Evolutionary conservation across 1,140 invertebrate genomes (phyloP).

Genomic region (Drosophila takahashii): DNA sequence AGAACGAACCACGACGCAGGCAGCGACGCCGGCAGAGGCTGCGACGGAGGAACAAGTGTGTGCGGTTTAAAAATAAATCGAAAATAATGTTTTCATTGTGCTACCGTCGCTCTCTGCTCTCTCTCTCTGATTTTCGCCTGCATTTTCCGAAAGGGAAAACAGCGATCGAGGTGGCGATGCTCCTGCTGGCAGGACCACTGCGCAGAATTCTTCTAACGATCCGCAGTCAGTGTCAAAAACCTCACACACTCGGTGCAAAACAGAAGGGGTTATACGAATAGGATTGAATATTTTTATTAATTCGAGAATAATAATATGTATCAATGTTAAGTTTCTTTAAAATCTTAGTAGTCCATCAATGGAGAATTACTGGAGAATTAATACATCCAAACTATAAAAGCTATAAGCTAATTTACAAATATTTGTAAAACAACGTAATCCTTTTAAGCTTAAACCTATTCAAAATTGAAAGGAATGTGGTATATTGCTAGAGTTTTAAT

Average conservation of each 20-base stretch:
- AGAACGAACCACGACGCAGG: constrained; percentile 22
- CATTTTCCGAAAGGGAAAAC: constrained; percentile 63
- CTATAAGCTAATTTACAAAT: too few relatives aligned
- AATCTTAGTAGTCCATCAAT: too few relatives aligned
- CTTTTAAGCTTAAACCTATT: too few relatives aligned
- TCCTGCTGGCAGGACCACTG: constrained; percentile 67
- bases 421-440: too few relatives aligned
- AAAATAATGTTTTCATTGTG: constrained; percentile 78
- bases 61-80: constrained; percentile 76
- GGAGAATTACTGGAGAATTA: too few relatives aligned
- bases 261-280: background rate
- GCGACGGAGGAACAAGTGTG: constrained; percentile 76
- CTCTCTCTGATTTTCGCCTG: background rate
- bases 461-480: too few relatives aligned
- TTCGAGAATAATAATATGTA: too few relatives aligned
- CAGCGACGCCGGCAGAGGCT: constrained; percentile 5
- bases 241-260: constrained; percentile 34
- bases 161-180: constrained; percentile 11
- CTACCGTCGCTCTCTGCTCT: constrained; percentile 21
- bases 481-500: too few relatives aligned
- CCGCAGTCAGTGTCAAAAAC: constrained; percentile 77
- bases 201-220: constrained; percentile 74
- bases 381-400: too few relatives aligned
- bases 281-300: background rate
- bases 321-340: too few relatives aligned